Percentiles rank a stretch among this genome's conserved stretches.
Conservation (phyloP, 2,113 vertebrate genomes). For the Lota lota region DNA sequence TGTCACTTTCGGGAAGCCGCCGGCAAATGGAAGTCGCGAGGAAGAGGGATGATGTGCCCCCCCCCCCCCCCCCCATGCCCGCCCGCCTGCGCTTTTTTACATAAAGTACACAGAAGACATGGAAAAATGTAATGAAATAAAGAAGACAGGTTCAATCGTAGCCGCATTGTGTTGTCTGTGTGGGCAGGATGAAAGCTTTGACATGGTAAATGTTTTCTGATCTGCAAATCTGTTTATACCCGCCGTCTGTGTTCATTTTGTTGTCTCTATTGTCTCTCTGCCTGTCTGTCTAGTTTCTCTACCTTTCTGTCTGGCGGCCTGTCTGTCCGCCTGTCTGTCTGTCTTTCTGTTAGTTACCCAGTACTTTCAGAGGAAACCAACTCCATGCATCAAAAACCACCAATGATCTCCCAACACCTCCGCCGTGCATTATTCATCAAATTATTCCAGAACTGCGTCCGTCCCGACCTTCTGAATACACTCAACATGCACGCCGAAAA, state of each 20-base stretch:
- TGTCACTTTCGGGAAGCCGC: conserved; percentile 64
- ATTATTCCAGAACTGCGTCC: conserved; percentile 41
- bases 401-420: conserved; percentile 39
- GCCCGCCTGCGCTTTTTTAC: conserved; percentile 42
- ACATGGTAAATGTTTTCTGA: not conserved
- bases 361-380: conserved; percentile 14
- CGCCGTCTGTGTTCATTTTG: too few species aligned
- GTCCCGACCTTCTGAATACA: conserved; percentile 40
- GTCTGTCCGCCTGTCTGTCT: not conserved
- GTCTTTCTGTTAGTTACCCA: not conserved
- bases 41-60: conserved; percentile 57
- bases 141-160: too few species aligned
- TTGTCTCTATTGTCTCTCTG: not conserved
- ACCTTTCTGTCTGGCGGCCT: not conserved
- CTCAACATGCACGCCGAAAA: conserved; percentile 34
- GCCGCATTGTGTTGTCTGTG: not conserved
- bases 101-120: conserved; percentile 37
- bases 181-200: conserved; percentile 3
- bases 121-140: conserved; percentile 8
- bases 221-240: not conserved
- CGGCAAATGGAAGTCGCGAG: conserved; percentile 56
- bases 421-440: conserved; percentile 51
- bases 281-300: not conserved
- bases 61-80: conserved; percentile 10
- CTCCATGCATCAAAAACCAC: conserved; percentile 24